phyloP scores from a whole-genome alignment of 1,140 invertebrate species.

The Drosophila truncata region DNA sequence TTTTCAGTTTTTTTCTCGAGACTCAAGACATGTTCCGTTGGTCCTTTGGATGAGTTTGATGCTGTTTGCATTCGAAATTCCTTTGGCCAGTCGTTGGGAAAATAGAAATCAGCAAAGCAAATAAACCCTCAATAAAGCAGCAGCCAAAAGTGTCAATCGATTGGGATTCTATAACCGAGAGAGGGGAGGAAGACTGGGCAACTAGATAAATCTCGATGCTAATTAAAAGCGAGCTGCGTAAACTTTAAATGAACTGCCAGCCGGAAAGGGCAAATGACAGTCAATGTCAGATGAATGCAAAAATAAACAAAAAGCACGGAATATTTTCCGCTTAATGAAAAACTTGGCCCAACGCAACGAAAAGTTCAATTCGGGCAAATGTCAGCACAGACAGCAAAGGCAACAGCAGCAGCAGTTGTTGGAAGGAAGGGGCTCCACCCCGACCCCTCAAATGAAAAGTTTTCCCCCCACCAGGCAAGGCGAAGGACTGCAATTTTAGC shows the following conservation, averaged over 20 bases:
- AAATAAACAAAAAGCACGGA: conserved; percentile 48
- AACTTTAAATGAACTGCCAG: conserved; percentile 83
- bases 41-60: conserved; percentile 19
- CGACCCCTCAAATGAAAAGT: conserved; percentile 42
- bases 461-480: conserved; percentile 19
- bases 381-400: conserved; percentile 59
- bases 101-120: conserved; percentile 81
- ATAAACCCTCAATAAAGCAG: conserved; percentile 78
- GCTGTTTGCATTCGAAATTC: conserved; percentile 81
- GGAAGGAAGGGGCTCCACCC: not conserved
- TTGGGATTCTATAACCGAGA: conserved; percentile 8
- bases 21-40: conserved; percentile 10
- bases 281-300: conserved; percentile 48
- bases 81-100: conserved; percentile 62
- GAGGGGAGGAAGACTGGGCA: too few species aligned
- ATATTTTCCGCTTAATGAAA: conserved; percentile 67
- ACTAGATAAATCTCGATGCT: conserved; percentile 56
- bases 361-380: conserved; percentile 67
- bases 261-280: conserved; percentile 58
- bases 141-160: conserved; percentile 74
- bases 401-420: conserved; percentile 38
- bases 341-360: conserved; percentile 59
- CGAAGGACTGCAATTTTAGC: conserved; percentile 47
- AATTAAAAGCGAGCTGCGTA: conserved; percentile 66
- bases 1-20: not conserved